phyloP scores from a whole-genome alignment of 1,140 invertebrate genomes.

The Drosophila chauvacae region DNA sequence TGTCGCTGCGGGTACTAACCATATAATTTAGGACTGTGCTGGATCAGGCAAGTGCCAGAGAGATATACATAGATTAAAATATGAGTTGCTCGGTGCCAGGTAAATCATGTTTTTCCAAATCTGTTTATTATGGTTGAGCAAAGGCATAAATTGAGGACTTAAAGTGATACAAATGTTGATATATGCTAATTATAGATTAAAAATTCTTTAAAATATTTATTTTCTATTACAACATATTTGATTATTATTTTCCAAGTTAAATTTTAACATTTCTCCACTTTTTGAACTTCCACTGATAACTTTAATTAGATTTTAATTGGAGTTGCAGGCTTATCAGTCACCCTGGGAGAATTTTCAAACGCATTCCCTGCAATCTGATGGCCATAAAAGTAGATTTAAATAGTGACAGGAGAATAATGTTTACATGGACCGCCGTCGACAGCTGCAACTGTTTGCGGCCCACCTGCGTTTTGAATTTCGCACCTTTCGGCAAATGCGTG shows the following conservation, averaged over 20 bases:
- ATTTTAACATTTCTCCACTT: conserved; percentile 17
- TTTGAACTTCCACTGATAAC: conserved; percentile 55
- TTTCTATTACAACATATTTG: no score
- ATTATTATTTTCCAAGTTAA: background rate
- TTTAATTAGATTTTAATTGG: conserved; percentile 74
- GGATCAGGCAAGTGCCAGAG: conserved; percentile 66
- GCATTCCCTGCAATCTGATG: conserved; percentile 15
- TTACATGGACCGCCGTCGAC: conserved; percentile 16
- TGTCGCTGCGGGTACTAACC: conserved; percentile 54
- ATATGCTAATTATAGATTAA: no score
- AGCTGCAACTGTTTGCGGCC: conserved; percentile 45
- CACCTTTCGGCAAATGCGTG: conserved; percentile 54
- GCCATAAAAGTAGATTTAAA: conserved; percentile 10
- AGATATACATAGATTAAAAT: conserved; percentile 30
- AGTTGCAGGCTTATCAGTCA: conserved; percentile 58
- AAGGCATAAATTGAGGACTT: conserved; percentile 5
- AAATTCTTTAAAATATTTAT: no score
- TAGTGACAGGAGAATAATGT: conserved; percentile 32
- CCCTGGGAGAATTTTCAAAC: conserved; percentile 2
- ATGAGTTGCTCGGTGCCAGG: conserved; percentile 10
- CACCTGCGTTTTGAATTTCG: conserved; percentile 65
- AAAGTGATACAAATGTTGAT: background rate
- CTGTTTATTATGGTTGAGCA: background rate
- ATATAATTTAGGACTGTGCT: conserved; percentile 73
- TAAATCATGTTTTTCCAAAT: conserved; percentile 8